phyloP scores from a whole-genome alignment of 2,888 invertebrate species.

The Homarus gammarus region DNA sequence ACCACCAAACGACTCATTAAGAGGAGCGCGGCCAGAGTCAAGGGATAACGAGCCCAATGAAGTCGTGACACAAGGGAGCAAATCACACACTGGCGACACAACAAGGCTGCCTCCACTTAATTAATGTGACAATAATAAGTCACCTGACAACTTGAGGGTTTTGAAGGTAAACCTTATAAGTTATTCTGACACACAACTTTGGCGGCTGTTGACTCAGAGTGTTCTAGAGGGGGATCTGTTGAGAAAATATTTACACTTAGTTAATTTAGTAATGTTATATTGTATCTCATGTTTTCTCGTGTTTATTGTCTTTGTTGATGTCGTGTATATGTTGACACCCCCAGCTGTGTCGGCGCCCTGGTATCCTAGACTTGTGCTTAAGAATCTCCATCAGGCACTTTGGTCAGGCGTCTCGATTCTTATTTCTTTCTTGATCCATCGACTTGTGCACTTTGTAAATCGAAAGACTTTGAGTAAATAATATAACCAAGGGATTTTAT shows the following conservation, averaged over 20 bases:
- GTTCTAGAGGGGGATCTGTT: no score
- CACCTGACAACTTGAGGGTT: slow-evolving; percentile 35
- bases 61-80: not conserved
- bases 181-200: slow-evolving; percentile 28
- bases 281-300: not conserved
- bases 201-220: slow-evolving; percentile 1
- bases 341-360: not conserved
- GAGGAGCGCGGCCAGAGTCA: not conserved
- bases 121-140: slow-evolving; percentile 63
- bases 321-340: not conserved
- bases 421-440: no score
- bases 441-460: no score
- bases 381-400: no score
- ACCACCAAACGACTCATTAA: not conserved
- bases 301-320: not conserved
- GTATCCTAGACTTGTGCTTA: no score
- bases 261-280: no score
- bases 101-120: slow-evolving; percentile 29
- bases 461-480: no score
- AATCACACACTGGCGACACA: not conserved
- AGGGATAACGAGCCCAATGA: not conserved
- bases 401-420: no score
- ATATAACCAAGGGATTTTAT: no score
- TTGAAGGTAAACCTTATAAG: slow-evolving; percentile 49
- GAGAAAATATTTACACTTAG: no score